Evolutionary conservation across 2,888 invertebrate species (phyloP).

Genomic region (Meandrusa payeni): DNA sequence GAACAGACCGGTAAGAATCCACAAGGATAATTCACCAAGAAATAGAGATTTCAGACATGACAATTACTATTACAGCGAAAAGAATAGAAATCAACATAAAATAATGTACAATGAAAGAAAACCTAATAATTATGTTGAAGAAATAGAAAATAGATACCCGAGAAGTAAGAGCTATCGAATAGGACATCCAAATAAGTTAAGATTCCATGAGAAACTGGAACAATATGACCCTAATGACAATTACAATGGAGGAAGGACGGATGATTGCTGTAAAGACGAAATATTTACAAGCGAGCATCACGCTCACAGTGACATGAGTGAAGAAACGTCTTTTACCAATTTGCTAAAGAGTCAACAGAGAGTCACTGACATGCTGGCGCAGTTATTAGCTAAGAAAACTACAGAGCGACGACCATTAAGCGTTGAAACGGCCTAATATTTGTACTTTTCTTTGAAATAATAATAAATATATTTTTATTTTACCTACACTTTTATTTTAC

Average conservation of each 20-base stretch:
- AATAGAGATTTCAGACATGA: not conserved
- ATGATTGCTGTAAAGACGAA: constrained; percentile 29
- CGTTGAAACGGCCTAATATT: constrained; percentile 39
- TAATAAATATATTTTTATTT: too few species aligned
- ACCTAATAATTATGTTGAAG: too few species aligned
- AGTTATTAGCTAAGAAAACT: constrained; percentile 47
- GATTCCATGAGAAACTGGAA: constrained; percentile 56
- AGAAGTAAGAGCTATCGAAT: constrained; percentile 9
- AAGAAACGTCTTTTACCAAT: constrained; percentile 56
- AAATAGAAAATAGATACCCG: too few species aligned
- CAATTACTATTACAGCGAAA: not conserved
- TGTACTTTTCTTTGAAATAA: too few species aligned
- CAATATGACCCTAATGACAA: constrained; percentile 12
- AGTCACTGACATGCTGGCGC: constrained; percentile 64
- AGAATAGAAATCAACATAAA: constrained; percentile 19
- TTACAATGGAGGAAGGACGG: constrained; percentile 19
- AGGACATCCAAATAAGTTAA: constrained; percentile 25
- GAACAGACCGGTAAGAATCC: not conserved
- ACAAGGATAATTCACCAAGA: not conserved
- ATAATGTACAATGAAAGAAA: constrained; percentile 22
- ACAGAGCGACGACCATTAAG: constrained; percentile 36
- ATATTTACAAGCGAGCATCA: constrained; percentile 42
- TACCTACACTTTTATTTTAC: too few species aligned
- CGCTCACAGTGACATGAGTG: constrained; percentile 44
- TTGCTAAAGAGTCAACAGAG: constrained; percentile 65